phyloP scores from a whole-genome alignment of 2,797 vertebrate species.

The Diceros bicornis region DNA sequence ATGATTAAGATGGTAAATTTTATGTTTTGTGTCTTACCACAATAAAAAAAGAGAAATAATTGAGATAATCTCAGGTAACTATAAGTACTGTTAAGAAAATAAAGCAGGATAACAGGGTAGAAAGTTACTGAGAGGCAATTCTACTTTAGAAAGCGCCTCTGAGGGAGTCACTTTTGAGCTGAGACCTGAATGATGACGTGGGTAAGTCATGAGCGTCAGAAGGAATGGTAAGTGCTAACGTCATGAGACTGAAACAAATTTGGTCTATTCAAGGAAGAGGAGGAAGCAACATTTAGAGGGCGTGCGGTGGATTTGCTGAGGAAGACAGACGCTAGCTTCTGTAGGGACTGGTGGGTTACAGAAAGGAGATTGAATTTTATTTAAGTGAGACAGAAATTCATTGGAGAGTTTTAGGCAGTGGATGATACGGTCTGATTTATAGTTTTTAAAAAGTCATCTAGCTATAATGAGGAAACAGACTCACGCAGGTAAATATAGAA shows the following conservation, averaged over 20 bases:
- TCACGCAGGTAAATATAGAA: background rate
- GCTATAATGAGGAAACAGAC: background rate
- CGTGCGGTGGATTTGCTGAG: background rate
- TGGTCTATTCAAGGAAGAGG: background rate
- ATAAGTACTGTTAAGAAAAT: background rate
- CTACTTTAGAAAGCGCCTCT: background rate
- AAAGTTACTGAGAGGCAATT: background rate
- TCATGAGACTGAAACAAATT: background rate
- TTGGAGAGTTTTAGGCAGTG: background rate
- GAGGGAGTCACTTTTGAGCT: background rate
- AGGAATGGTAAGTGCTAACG: background rate
- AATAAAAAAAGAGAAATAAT: background rate
- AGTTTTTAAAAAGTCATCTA: background rate
- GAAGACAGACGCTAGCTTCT: background rate
- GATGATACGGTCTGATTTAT: background rate
- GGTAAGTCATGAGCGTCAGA: background rate
- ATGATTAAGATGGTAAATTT: background rate
- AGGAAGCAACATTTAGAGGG: background rate
- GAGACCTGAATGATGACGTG: background rate
- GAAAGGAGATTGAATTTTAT: background rate
- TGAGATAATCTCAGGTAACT: background rate
- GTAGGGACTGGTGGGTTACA: background rate
- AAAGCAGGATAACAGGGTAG: background rate
- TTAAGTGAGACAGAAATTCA: background rate
- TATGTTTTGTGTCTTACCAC: background rate